These are phyloP conservation scores for Poecilia wingei DNA, from an alignment of 2,797 vertebrate genomes.

Conservation along the genomic window DNA sequence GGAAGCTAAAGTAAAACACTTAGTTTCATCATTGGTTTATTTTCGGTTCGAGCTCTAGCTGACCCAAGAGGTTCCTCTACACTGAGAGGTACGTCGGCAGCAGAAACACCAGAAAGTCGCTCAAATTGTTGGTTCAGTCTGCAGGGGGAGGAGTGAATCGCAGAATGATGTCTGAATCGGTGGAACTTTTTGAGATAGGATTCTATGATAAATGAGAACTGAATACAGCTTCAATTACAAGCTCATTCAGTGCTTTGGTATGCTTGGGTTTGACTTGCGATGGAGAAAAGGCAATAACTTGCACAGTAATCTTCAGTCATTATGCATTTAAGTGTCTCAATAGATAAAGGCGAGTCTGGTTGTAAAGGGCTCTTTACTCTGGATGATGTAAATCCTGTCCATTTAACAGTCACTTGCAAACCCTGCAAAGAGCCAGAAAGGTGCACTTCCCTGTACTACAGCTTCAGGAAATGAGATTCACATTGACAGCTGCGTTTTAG, in stretches of 20 bases:
- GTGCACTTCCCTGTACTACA: neutral
- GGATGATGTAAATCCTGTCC: constrained; percentile 2
- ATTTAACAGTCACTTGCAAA: constrained; percentile 6
- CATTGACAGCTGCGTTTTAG: neutral
- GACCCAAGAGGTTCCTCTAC: too few species aligned
- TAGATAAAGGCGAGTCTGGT: neutral
- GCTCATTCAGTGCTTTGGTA: neutral
- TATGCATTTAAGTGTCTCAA: neutral
- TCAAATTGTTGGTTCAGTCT: neutral
- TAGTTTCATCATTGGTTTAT: neutral
- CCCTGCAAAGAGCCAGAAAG: constrained; percentile 1
- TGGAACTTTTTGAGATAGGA: neutral
- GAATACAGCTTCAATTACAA: neutral
- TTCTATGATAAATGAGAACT: neutral
- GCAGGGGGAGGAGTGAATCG: neutral
- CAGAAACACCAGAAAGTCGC: neutral
- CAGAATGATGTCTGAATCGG: neutral
- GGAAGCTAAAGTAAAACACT: neutral
- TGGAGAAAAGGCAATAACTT: neutral
- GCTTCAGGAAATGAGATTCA: constrained; percentile 4
- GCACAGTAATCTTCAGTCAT: neutral
- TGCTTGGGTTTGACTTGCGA: neutral
- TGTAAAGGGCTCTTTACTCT: neutral
- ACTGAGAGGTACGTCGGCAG: too few species aligned
- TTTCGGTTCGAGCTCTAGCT: neutral